Percentiles rank a stretch among this genome's conserved stretches.
phyloP scores from a whole-genome alignment of 2,797 vertebrate genomes.

The Limnodromus scolopaceus region DNA sequence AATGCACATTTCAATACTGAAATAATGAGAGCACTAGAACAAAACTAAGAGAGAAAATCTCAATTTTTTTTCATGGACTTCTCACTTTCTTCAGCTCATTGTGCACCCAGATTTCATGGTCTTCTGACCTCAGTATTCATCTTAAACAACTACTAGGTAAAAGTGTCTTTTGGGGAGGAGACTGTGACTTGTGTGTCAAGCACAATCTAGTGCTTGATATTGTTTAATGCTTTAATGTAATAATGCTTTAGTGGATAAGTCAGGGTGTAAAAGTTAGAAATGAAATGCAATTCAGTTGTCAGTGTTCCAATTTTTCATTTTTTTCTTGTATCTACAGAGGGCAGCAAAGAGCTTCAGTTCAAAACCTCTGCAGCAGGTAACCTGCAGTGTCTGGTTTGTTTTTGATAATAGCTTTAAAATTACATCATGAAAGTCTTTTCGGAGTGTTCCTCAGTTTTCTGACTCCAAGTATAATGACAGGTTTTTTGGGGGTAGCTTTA shows the following conservation, averaged over 20 bases:
- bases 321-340: conserved; percentile 71
- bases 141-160: neutral
- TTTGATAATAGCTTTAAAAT: neutral
- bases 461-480: neutral
- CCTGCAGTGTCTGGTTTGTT: neutral
- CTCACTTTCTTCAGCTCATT: neutral
- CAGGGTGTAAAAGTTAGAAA: neutral
- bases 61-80: neutral
- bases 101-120: neutral
- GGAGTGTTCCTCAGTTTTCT: conserved; percentile 1
- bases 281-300: neutral
- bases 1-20: neutral
- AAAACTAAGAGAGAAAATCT: neutral
- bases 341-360: conserved; percentile 79
- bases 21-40: neutral
- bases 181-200: too few species aligned
- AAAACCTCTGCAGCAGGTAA: neutral
- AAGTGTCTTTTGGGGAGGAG: neutral
- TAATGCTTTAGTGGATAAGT: neutral
- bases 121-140: neutral
- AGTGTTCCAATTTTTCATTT: neutral
- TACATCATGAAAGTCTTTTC: neutral
- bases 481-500: neutral
- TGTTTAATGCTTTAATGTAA: neutral
- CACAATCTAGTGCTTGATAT: neutral